phyloP scores from a whole-genome alignment of 64 coral and sea anemone genomes.

The Stichodactyla helianthus region DNA sequence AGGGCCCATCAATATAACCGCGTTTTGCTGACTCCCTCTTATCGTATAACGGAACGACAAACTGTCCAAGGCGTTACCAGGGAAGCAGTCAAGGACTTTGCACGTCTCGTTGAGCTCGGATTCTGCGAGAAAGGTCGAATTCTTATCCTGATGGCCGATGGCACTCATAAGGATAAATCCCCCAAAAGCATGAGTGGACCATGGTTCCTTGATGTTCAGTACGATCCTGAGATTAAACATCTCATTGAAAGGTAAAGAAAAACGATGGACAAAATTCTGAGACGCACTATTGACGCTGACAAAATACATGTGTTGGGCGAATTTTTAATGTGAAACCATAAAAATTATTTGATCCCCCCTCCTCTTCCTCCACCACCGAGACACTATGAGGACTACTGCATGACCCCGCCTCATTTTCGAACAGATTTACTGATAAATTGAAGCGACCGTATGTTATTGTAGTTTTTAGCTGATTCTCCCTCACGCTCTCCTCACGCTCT shows the following conservation, averaged over 20 bases:
- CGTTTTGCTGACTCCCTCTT: slow-evolving; percentile 42
- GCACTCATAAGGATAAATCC: slow-evolving; percentile 40
- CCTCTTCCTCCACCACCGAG: too few relatives aligned
- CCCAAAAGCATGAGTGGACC: slow-evolving; percentile 33
- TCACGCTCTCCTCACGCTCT: too few relatives aligned
- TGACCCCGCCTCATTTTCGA: too few relatives aligned
- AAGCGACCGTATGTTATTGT: too few relatives aligned
- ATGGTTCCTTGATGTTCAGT: slow-evolving; percentile 34
- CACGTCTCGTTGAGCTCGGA: neutral
- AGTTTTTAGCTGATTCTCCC: too few relatives aligned
- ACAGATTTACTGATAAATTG: too few relatives aligned
- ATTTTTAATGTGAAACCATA: too few relatives aligned
- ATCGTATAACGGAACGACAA: slow-evolving; percentile 40
- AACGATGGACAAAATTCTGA: too few relatives aligned
- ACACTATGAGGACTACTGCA: too few relatives aligned
- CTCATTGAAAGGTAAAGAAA: slow-evolving; percentile 20
- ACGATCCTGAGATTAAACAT: slow-evolving; percentile 24
- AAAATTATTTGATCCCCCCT: too few relatives aligned
- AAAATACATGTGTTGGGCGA: too few relatives aligned
- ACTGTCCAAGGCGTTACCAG: slow-evolving; percentile 44
- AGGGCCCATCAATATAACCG: neutral
- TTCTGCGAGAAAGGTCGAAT: slow-evolving; percentile 25
- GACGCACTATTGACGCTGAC: too few relatives aligned
- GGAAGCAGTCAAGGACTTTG: slow-evolving; percentile 45
- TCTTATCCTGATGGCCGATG: slow-evolving; percentile 40